A percentile compares a stretch with the other conserved stretches of the same genome.
These are phyloP conservation scores for Rhabdomys dilectus DNA, from an alignment of 2,113 vertebrate species.

Conservation along the genomic window DNA sequence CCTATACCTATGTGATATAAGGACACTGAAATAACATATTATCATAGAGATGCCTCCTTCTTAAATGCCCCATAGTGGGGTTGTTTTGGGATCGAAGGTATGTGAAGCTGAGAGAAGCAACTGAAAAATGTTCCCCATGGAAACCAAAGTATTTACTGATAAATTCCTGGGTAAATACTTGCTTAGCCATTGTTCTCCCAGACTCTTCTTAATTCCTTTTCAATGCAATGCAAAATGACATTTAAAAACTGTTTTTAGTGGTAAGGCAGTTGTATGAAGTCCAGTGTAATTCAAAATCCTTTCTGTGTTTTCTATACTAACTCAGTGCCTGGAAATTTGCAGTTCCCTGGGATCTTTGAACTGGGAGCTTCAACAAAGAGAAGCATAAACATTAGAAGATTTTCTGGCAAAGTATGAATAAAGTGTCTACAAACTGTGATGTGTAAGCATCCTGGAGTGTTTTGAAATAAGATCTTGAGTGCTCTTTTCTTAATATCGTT, in stretches of 20 bases:
- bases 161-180: constrained; percentile 36
- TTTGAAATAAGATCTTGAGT: constrained; percentile 20
- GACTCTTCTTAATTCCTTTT: constrained; percentile 7
- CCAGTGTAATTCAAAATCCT: neutral
- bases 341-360: constrained; percentile 51
- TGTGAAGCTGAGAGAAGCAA: neutral
- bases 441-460: constrained; percentile 17
- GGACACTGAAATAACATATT: neutral
- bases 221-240: neutral
- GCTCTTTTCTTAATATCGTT: neutral
- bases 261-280: neutral
- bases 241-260: neutral
- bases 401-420: constrained; percentile 58
- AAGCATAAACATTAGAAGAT: constrained; percentile 58
- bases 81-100: neutral
- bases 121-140: neutral
- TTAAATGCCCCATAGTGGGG: neutral
- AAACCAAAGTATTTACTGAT: constrained; percentile 43
- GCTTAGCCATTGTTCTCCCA: neutral
- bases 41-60: neutral
- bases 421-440: constrained; percentile 60
- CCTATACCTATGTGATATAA: too few species aligned
- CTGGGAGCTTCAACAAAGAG: constrained; percentile 61
- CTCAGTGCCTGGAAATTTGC: neutral
- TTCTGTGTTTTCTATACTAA: constrained; percentile 47